Evolutionary conservation across 1,140 invertebrate genomes (phyloP).

Genomic region (Ruditapes philippinarum): DNA sequence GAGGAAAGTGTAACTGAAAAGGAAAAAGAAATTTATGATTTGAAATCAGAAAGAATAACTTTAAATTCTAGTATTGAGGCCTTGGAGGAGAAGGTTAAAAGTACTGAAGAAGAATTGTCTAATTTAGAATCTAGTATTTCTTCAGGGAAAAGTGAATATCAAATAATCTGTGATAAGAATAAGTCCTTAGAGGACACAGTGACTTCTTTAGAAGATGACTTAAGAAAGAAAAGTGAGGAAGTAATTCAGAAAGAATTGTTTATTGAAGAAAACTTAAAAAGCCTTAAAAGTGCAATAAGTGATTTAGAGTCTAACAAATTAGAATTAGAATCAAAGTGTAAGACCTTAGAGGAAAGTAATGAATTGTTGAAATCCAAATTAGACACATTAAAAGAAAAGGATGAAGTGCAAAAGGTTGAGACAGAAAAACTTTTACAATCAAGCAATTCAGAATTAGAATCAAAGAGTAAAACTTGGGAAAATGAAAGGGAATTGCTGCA

Average conservation of each 20-base stretch:
- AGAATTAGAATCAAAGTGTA: neutral
- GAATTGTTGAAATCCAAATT: conserved; percentile 26
- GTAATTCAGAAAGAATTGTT: conserved; percentile 11
- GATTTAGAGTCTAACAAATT: neutral
- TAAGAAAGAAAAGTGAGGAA: conserved; percentile 37
- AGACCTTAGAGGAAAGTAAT: conserved; percentile 25
- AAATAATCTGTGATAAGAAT: conserved; percentile 34
- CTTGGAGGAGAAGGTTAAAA: conserved; percentile 34
- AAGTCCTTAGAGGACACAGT: conserved; percentile 56
- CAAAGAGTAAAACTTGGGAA: neutral
- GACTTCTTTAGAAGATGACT: conserved; percentile 33
- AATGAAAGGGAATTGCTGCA: neutral
- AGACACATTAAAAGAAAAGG: conserved; percentile 30
- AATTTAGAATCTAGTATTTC: conserved; percentile 22
- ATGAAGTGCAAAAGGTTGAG: conserved; percentile 46
- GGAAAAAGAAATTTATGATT: conserved; percentile 42
- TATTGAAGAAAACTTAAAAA: neutral
- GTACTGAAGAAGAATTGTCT: conserved; percentile 14
- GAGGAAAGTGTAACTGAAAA: conserved; percentile 52
- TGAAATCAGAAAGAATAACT: neutral
- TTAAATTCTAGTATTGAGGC: conserved; percentile 18
- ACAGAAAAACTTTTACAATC: conserved; percentile 29
- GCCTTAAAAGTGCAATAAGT: neutral
- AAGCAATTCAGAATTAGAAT: conserved; percentile 1
- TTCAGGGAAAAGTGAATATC: conserved; percentile 37